Base-by-base conservation (phyloP, 2,797 vertebrate species). In the Protonibea diacanthus region DNA sequence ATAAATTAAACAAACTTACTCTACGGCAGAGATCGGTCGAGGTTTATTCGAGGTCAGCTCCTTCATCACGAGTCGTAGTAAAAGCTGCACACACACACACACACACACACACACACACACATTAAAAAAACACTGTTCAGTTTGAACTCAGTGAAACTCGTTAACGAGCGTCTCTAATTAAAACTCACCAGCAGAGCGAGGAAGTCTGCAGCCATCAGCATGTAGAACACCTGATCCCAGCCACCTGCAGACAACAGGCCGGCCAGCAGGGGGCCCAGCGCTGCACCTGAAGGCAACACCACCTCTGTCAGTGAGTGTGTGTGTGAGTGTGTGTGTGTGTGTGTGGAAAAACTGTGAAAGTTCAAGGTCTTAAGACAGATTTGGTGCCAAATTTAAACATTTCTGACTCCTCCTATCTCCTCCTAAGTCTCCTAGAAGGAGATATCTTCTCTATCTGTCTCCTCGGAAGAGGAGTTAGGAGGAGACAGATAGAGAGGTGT, bases 141-240 rank as follows among this genome's bases (percentile, higher is more conserved):
- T 42, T 42, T 42, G 12, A 58, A 21, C 6, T 18, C 38, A 33
- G 3, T 52, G 6, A 25, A 60, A 57, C 57, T 10, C 13, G 21
- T 47, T 21, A 14, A 25, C 20, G 56, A n/a, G 3, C 33, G 2
- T 38, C 7, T 38, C 33, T 38, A 9, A 38, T 38, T 38, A 38
- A 38, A 38, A 38, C 33, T 92, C 89, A 99, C 98, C 95, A 99
- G 80, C 80, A 97, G 96, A 76, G 98, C 98, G 14, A 96, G 76
- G 81, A 97, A 80, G 0, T 99, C 97, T 0, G 98, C 96, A 0
- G 92, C 80, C 89, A 99, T 99, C 76, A 99, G 85, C 98, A 99
- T 99, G 90, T 99, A 99, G 91, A 99, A 99, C 72, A 99, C 98
- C 0, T 94, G 96, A 76, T 97, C 94, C 98, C 98, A 99, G 81